Evolutionary conservation across 1,140 invertebrate genomes (phyloP).

Genomic region (Sarcophaga bullata): DNA sequence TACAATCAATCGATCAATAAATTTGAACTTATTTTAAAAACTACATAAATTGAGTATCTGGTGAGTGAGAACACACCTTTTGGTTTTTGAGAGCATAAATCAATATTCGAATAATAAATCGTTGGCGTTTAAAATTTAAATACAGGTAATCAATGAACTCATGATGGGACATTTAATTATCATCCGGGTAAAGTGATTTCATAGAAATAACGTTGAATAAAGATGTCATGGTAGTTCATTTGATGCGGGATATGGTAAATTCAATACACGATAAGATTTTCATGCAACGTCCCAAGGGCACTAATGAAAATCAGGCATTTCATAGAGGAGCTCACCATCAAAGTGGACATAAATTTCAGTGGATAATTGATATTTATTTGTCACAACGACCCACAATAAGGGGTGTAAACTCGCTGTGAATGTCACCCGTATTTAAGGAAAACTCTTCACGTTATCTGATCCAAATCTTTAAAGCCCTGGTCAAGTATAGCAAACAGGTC

Average conservation of each 20-base stretch:
- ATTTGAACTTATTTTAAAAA: neutral
- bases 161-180: constrained; percentile 31
- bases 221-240: constrained; percentile 44
- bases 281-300: constrained; percentile 37
- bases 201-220: constrained; percentile 43
- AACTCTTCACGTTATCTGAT: constrained; percentile 39
- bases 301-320: constrained; percentile 42
- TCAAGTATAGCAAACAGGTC: constrained; percentile 13
- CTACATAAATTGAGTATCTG: neutral
- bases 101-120: neutral
- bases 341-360: constrained; percentile 42
- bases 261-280: constrained; percentile 42
- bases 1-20: too few relatives aligned
- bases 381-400: constrained; percentile 3
- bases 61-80: too few relatives aligned
- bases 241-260: constrained; percentile 33
- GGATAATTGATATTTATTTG: constrained; percentile 42
- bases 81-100: too few relatives aligned
- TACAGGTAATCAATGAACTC: constrained; percentile 24
- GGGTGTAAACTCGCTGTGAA: neutral
- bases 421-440: constrained; percentile 15
- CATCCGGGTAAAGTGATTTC: constrained; percentile 38
- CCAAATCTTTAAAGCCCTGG: constrained; percentile 10
- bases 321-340: constrained; percentile 39
- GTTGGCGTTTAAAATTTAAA: constrained; percentile 11